phyloP scores from a whole-genome alignment of 2,797 vertebrate species.

The Enteromius mattozi region DNA sequence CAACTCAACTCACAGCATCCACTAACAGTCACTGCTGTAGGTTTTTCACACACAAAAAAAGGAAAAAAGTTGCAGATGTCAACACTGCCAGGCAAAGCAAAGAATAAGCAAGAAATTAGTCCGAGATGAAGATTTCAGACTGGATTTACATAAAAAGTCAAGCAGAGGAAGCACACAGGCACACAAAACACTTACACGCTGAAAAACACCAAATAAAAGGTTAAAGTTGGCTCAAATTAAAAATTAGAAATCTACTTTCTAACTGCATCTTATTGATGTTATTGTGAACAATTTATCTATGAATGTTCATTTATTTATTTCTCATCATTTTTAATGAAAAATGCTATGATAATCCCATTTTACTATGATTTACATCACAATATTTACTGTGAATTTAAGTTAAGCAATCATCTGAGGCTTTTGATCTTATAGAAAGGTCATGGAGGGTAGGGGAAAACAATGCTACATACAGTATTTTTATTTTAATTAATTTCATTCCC shows the following conservation, averaged over 20 bases:
- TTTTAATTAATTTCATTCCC: too few relatives aligned
- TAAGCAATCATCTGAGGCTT: background rate
- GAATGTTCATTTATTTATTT: background rate
- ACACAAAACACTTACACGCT: background rate
- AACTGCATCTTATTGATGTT: background rate
- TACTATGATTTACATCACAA: background rate
- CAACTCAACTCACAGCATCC: background rate
- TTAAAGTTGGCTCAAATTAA: background rate
- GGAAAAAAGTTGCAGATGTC: slow-evolving; percentile 18
- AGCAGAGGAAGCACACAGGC: slow-evolving; percentile 23
- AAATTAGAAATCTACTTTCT: background rate
- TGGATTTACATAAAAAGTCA: slow-evolving; percentile 36
- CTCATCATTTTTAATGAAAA: background rate
- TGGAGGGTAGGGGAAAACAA: background rate
- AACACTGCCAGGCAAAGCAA: slow-evolving; percentile 35
- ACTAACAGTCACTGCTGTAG: slow-evolving; percentile 23
- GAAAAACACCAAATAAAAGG: background rate
- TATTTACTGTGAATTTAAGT: background rate
- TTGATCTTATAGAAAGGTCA: background rate
- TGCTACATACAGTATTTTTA: background rate
- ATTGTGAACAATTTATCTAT: background rate
- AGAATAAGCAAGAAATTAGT: slow-evolving; percentile 47
- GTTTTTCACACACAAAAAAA: slow-evolving; percentile 18
- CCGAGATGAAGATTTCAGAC: slow-evolving; percentile 28
- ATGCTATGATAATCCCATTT: background rate